Conservation (phyloP, 2,797 vertebrate genomes). For the Spondyliosoma cantharus region DNA sequence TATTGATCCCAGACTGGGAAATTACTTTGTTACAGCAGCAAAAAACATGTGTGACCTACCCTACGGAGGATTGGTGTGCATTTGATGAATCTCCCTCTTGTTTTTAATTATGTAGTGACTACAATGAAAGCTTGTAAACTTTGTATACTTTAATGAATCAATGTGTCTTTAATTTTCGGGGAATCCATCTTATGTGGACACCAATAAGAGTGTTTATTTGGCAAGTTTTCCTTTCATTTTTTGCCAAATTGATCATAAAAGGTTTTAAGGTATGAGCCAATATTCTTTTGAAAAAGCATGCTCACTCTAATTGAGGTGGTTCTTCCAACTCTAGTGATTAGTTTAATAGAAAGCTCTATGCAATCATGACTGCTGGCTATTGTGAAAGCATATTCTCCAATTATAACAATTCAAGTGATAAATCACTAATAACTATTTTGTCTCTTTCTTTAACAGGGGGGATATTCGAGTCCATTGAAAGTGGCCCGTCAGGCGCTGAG, state of each 20-base stretch:
- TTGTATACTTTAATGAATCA: not conserved
- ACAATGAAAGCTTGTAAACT: not conserved
- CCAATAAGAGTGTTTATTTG: not conserved
- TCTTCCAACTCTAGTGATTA: not conserved
- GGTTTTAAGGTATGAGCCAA: not conserved
- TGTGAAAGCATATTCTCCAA: not conserved
- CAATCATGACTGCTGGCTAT: not conserved
- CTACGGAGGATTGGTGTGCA: not conserved
- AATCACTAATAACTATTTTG: conserved; percentile 30
- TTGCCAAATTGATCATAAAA: not conserved
- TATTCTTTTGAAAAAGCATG: not conserved
- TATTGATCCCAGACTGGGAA: no score
- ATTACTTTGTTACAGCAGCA: no score
- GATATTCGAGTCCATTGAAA: conserved; percentile 98
- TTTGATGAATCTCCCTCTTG: not conserved
- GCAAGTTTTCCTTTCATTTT: not conserved
- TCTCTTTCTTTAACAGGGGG: conserved; percentile 86
- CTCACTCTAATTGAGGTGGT: not conserved
- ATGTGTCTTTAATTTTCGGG: not conserved
- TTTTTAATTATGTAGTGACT: not conserved
- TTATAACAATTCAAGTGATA: not conserved
- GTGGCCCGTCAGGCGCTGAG: conserved; percentile 96
- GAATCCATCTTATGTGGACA: not conserved
- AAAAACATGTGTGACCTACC: not conserved
- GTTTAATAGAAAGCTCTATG: not conserved